These are phyloP conservation scores for Lysiphlebus fabarum DNA, from an alignment of 1,140 invertebrate species.

Conservation along the genomic window DNA sequence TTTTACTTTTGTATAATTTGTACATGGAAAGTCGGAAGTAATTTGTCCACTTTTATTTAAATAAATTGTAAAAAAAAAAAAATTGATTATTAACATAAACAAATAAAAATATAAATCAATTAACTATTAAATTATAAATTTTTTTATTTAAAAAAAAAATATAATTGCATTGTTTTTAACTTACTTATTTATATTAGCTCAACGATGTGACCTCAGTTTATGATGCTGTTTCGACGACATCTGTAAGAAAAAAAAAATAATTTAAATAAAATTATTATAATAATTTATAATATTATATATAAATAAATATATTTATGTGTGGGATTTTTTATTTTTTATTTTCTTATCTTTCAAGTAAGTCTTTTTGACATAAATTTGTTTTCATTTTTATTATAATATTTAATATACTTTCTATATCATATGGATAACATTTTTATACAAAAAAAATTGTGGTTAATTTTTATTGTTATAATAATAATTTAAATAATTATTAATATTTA, in stretches of 20 bases:
- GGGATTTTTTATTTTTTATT: too few species aligned
- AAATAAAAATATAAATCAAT: too few species aligned
- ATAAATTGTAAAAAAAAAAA: too few species aligned
- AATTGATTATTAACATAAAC: too few species aligned
- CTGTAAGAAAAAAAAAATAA: constrained; percentile 42
- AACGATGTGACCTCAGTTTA: constrained; percentile 34
- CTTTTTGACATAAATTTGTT: too few species aligned
- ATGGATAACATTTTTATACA: too few species aligned
- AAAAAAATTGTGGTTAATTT: too few species aligned
- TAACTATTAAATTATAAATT: neutral
- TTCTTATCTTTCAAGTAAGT: neutral
- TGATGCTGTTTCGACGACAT: constrained; percentile 40
- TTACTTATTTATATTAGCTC: constrained; percentile 42
- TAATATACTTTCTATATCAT: too few species aligned
- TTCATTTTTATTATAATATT: too few species aligned
- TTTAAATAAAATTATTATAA: constrained; percentile 7
- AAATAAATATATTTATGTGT: neutral
- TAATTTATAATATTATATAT: constrained; percentile 1
- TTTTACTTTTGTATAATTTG: constrained; percentile 13
- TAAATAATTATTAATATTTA: too few species aligned
- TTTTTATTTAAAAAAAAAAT: constrained; percentile 7
- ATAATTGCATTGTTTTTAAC: constrained; percentile 3
- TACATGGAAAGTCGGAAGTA: constrained; percentile 24
- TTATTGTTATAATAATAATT: too few species aligned
- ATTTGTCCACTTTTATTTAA: constrained; percentile 24